Conservation (phyloP, 2,113 vertebrate species). For the Theristicus caerulescens region DNA sequence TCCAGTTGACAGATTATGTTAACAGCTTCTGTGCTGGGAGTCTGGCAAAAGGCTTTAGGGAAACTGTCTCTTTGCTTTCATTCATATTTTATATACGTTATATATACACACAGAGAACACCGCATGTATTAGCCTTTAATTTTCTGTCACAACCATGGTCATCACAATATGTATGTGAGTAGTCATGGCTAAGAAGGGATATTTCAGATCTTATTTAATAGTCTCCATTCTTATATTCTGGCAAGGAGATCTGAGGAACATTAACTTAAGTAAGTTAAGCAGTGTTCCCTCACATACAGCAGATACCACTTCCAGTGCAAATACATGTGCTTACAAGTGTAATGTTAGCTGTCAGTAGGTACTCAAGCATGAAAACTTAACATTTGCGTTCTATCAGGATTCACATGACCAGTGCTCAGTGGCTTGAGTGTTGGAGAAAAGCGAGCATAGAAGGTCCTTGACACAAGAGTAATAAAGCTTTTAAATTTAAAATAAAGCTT, state of each 20-base stretch:
- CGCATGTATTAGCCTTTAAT: not conserved
- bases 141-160: constrained; percentile 7
- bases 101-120: not conserved
- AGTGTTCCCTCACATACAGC: not conserved
- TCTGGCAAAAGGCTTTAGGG: constrained; percentile 34
- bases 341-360: constrained; percentile 64
- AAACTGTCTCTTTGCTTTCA: constrained; percentile 37
- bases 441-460: constrained; percentile 13
- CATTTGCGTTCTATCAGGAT: constrained; percentile 65
- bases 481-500: constrained; percentile 42
- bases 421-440: constrained; percentile 46
- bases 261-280: constrained; percentile 38
- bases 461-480: constrained; percentile 38
- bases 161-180: not conserved
- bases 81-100: constrained; percentile 13
- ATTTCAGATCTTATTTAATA: not conserved
- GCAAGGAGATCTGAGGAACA: constrained; percentile 23
- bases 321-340: constrained; percentile 43
- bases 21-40: constrained; percentile 50
- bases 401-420: constrained; percentile 33
- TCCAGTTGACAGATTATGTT: constrained; percentile 23
- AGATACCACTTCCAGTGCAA: constrained; percentile 54
- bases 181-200: not conserved
- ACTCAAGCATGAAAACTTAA: constrained; percentile 63
- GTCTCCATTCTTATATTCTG: not conserved